These are phyloP conservation scores for Ptychochromis oligacanthus DNA, from an alignment of 2,113 vertebrate genomes.

Conservation along the genomic window DNA sequence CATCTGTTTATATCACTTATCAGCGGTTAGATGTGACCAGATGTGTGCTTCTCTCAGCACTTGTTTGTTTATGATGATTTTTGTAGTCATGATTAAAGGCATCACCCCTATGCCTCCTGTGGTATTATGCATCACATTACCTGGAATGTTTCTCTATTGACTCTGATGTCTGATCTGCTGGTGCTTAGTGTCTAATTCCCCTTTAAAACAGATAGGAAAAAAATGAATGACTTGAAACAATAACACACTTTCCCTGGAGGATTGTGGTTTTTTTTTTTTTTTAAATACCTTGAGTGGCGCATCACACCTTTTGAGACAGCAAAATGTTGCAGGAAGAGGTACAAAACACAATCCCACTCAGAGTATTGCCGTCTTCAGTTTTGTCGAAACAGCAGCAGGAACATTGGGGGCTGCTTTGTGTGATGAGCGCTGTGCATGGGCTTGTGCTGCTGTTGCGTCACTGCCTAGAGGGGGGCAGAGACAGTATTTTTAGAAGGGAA, in stretches of 20 bases:
- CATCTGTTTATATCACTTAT: slow-evolving; percentile 19
- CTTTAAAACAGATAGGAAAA: not conserved
- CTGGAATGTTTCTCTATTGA: not conserved
- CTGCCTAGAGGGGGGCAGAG: slow-evolving; percentile 48
- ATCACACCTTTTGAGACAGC: not conserved
- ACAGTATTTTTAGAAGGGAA: slow-evolving; percentile 75
- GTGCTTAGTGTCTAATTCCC: not conserved
- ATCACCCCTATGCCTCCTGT: not conserved
- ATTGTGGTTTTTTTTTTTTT: not conserved
- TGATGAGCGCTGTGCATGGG: slow-evolving; percentile 49
- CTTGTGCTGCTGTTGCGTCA: slow-evolving; percentile 70
- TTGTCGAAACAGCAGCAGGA: slow-evolving; percentile 30
- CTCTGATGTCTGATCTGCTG: not conserved
- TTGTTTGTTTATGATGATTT: slow-evolving; percentile 17
- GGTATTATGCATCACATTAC: not conserved
- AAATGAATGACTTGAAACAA: not conserved
- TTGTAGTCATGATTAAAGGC: slow-evolving; percentile 7
- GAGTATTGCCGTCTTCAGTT: not conserved
- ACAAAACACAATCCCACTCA: not conserved
- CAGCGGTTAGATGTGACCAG: slow-evolving; percentile 1
- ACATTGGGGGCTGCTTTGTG: slow-evolving; percentile 48
- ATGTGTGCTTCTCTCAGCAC: not conserved
- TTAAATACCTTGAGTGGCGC: not conserved
- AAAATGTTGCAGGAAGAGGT: not conserved
- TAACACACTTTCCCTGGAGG: not conserved